Conservation (phyloP, 30 jellyfish, hydroid and myxozoan genomes). For the Aurelia coerulea region DNA sequence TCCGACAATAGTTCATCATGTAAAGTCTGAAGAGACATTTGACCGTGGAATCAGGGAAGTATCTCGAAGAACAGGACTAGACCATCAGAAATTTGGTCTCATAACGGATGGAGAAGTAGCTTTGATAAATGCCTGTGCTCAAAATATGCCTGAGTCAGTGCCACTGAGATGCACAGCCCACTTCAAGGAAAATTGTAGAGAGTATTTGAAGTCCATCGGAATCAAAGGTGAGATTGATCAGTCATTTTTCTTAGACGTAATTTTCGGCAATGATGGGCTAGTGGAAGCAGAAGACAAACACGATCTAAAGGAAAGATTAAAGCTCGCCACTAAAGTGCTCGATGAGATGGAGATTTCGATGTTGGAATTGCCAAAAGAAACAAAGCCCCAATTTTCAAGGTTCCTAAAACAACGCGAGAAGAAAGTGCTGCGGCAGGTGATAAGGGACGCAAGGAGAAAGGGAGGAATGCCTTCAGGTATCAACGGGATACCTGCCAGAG, state of each 20-base stretch:
- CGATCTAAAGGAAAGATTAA: conserved; percentile 4
- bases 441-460: neutral
- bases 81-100: neutral
- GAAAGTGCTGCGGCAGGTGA: neutral
- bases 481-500: neutral
- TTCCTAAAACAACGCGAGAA: conserved; percentile 2
- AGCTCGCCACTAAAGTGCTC: too few species aligned
- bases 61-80: conserved; percentile 5
- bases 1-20: conserved; percentile 8
- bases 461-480: neutral
- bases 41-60: conserved; percentile 16
- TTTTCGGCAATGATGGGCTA: conserved; percentile 20
- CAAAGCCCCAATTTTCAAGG: neutral
- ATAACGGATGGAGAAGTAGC: conserved; percentile 38
- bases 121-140: conserved; percentile 11
- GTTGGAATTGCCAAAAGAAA: neutral
- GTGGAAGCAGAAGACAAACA: conserved; percentile 16
- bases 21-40: conserved; percentile 11
- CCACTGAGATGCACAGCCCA: conserved; percentile 27
- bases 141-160: neutral
- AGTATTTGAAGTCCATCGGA: conserved; percentile 20
- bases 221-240: neutral
- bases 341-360: too few species aligned
- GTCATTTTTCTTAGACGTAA: neutral
- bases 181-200: conserved; percentile 2